Base-by-base conservation (phyloP, 2,113 vertebrate species). In the Oreochromis tanganicae region DNA sequence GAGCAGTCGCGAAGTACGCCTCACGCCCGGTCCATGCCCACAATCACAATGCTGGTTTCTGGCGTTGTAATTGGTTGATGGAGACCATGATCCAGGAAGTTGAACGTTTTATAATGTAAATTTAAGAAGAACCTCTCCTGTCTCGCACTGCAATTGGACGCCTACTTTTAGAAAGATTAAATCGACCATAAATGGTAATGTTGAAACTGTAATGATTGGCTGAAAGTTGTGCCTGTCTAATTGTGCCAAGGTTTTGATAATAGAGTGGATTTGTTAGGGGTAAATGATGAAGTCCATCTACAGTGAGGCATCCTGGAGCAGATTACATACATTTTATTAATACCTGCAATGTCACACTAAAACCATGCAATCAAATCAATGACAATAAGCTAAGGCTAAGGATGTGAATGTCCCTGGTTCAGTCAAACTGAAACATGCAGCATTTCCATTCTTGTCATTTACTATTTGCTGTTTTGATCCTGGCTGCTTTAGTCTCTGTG, bases 101-200 rank as follows among this genome's bases (percentile, higher is more conserved):
- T 2, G n/a, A 14, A 19, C 5, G 14, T 7, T 24, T 50, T 29
- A 32, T 61, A 46, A 9, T 9, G 32, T 80, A 24, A 3, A 38
- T 32, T 2, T 8, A 1, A 17, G 6, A 5, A 14, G 71, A 17
- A 13, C 7, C 59, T 84, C 84, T 46, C 68, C 78, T 17, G 7
- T 5, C 3, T 3, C 63, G 79, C 27, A 2, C 43, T 85, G 1
- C 66, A 7, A 94, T 94, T 95, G 95, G 94, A 86, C 21, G 17
- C 56, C 54, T 89, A 90, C 82, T 85, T 91, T 91, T 88, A 73
- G 88, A 75, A 54, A 7, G 34, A 9, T 21, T 27, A 38, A 87
- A 63, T 68, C 41, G n/a, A 92, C 96, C 95, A 88, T 94, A 96
- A 63, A 95, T 89, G 96, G 95, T 55, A 6, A 81, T 3, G 9